These are phyloP conservation scores for Anthopleura xanthogrammica DNA, from an alignment of 92 coral and sea anemone genomes.

Conservation along the genomic window DNA sequence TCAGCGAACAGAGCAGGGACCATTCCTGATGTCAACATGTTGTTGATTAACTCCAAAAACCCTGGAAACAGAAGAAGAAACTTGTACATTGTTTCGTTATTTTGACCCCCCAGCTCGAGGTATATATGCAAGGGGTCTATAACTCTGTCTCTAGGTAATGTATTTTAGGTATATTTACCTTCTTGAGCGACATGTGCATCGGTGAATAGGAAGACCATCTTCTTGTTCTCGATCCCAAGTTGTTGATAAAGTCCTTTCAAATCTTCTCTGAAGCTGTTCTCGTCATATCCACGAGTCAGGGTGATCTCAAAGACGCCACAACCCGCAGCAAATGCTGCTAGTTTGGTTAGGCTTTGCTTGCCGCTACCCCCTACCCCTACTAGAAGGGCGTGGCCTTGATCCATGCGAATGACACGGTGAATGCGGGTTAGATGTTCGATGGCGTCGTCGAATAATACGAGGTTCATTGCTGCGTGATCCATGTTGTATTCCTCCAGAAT, in stretches of 20 bases:
- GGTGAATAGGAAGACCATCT: conserved; percentile 93
- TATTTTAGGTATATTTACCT: conserved; percentile 42
- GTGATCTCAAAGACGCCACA: conserved; percentile 98
- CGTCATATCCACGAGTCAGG: conserved; percentile 94
- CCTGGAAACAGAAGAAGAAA: conserved; percentile 36
- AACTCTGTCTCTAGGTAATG: too few species aligned
- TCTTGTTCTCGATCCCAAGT: conserved; percentile 90
- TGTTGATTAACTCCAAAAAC: conserved; percentile 94
- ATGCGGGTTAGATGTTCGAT: conserved; percentile 96
- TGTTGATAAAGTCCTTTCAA: conserved; percentile 87
- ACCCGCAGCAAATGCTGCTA: conserved; percentile 97
- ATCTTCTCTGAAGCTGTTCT: conserved; percentile 89
- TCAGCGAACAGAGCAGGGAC: conserved; percentile 98
- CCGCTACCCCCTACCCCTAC: conserved; percentile 99
- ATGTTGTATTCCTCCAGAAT: conserved; percentile 97
- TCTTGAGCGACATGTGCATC: conserved; percentile 99
- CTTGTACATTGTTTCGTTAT: too few species aligned
- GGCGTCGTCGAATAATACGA: conserved; percentile 97
- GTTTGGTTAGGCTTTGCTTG: conserved; percentile 91
- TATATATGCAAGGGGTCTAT: too few species aligned
- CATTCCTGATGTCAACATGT: conserved; percentile 99
- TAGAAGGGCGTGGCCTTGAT: conserved; percentile 96
- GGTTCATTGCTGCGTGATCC: conserved; percentile 98
- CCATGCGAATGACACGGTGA: conserved; percentile 99
- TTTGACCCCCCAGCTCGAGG: too few species aligned